These are phyloP conservation scores for Camelus bactrianus DNA, from an alignment of 2,113 vertebrate species.

Conservation along the genomic window DNA sequence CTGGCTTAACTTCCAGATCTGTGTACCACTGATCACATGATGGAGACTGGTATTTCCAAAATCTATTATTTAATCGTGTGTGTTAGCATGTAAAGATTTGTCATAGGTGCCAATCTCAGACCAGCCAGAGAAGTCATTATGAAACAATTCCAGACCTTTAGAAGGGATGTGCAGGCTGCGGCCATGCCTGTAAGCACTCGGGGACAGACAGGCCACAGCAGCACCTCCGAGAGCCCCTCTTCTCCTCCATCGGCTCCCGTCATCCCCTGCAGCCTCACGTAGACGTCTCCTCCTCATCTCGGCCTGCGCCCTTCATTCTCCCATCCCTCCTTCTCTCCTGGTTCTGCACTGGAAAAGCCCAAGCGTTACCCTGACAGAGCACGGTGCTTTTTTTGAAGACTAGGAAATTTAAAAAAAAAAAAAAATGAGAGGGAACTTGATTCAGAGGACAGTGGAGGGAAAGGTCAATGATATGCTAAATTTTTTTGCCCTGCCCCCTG, in stretches of 20 bases:
- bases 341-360: not conserved
- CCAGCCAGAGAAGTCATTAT: not conserved
- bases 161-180: not conserved
- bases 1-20: too few relatives aligned
- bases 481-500: not conserved
- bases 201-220: not conserved
- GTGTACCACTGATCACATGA: not conserved
- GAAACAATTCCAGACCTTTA: conserved; percentile 23
- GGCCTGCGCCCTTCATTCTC: not conserved
- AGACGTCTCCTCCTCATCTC: not conserved
- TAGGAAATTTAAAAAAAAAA: not conserved
- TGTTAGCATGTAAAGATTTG: not conserved
- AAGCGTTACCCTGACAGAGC: not conserved
- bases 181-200: not conserved
- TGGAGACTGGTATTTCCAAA: not conserved
- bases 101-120: not conserved
- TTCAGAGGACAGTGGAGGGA: not conserved
- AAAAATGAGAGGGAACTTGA: not conserved
- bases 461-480: not conserved
- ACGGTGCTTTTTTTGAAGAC: not conserved
- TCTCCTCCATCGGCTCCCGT: not conserved
- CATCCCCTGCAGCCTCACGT: too few relatives aligned
- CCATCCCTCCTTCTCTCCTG: not conserved
- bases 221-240: not conserved
- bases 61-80: not conserved